These are phyloP conservation scores for Cyprinodon variegatus DNA, from an alignment of 2,113 vertebrate genomes.

Conservation along the genomic window DNA sequence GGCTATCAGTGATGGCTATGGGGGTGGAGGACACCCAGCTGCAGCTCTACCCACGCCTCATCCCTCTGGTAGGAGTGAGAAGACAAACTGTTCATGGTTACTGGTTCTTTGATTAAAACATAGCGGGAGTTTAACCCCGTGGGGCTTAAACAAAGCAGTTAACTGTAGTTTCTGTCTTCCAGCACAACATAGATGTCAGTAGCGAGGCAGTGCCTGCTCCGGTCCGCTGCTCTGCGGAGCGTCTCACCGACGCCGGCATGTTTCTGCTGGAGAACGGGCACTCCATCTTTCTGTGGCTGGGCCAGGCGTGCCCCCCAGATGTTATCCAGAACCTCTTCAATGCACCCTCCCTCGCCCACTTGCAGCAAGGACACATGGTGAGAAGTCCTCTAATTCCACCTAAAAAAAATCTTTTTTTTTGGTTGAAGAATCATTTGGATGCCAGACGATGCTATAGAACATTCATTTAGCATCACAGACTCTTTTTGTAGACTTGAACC, in stretches of 20 bases:
- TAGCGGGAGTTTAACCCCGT: no score
- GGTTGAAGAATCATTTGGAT: not conserved
- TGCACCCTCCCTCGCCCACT: slow-evolving; percentile 87
- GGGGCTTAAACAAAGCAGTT: not conserved
- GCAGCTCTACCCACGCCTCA: slow-evolving; percentile 90
- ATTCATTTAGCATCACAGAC: not conserved
- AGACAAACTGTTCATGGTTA: not conserved
- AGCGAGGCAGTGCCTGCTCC: slow-evolving; percentile 75
- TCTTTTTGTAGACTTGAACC: not conserved
- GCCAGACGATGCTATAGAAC: not conserved
- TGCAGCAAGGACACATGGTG: slow-evolving; percentile 83
- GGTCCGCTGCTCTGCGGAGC: slow-evolving; percentile 89
- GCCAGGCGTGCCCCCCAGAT: slow-evolving; percentile 84
- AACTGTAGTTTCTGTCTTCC: not conserved
- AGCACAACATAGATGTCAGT: slow-evolving; percentile 87
- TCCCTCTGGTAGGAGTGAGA: slow-evolving; percentile 86
- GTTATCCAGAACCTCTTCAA: slow-evolving; percentile 91
- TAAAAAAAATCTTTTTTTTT: slow-evolving; percentile 13
- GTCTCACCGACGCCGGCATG: slow-evolving; percentile 85
- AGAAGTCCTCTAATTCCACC: slow-evolving; percentile 52
- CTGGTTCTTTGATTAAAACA: not conserved
- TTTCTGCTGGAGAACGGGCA: slow-evolving; percentile 91
- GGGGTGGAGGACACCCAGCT: slow-evolving; percentile 90
- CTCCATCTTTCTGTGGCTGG: slow-evolving; percentile 90
- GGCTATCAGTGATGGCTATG: slow-evolving; percentile 88